Evolutionary conservation across 2,797 vertebrate species (phyloP).

Genomic region (Spinibarbus caldwelli): DNA sequence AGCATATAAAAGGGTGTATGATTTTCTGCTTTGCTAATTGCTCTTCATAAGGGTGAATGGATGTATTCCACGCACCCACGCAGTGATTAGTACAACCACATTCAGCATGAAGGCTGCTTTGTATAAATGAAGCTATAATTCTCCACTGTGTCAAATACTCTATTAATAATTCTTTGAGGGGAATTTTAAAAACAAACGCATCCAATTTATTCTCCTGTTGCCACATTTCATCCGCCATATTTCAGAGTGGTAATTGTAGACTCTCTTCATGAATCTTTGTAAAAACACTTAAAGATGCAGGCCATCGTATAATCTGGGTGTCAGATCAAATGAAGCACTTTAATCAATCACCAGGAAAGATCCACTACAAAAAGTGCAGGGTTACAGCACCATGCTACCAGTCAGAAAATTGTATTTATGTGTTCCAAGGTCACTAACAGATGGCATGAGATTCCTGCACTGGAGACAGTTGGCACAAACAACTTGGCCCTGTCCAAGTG

Average conservation of each 20-base stretch:
- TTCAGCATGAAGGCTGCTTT: constrained; percentile 51
- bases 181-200: constrained; percentile 45
- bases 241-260: background rate
- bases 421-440: constrained; percentile 47
- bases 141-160: constrained; percentile 59
- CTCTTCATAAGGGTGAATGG: constrained; percentile 46
- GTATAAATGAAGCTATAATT: constrained; percentile 58
- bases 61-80: constrained; percentile 52
- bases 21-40: constrained; percentile 55
- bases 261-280: constrained; percentile 12
- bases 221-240: background rate
- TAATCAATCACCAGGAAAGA: constrained; percentile 31
- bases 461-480: constrained; percentile 41
- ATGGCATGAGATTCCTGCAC: constrained; percentile 46
- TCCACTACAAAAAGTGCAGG: background rate
- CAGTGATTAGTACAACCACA: constrained; percentile 51
- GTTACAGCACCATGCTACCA: background rate
- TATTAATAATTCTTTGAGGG: constrained; percentile 61
- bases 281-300: background rate
- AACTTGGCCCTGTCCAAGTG: constrained; percentile 37
- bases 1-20: constrained; percentile 36
- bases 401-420: constrained; percentile 8
- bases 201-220: constrained; percentile 40
- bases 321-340: constrained; percentile 5
- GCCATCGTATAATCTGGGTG: background rate